A percentile compares a stretch with the other conserved stretches of the same genome.
These are phyloP conservation scores for Isichthys henryi DNA, from an alignment of 2,113 vertebrate genomes.

Conservation along the genomic window DNA sequence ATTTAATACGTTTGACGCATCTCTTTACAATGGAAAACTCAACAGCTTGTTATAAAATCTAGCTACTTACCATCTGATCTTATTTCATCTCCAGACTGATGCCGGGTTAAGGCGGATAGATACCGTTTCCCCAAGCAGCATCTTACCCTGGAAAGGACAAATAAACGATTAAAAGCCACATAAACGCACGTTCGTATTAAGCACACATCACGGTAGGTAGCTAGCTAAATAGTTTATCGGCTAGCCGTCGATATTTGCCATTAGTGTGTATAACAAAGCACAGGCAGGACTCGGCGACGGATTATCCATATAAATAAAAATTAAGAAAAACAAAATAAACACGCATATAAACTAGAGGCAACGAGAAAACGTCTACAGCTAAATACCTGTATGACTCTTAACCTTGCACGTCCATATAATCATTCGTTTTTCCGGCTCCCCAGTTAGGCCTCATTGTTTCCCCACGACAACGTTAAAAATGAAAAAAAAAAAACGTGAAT, in stretches of 20 bases:
- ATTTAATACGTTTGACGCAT: background rate
- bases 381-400: slow-evolving; percentile 13
- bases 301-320: background rate
- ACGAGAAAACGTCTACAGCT: background rate
- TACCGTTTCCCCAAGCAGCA: slow-evolving; percentile 2
- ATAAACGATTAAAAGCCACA: background rate
- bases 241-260: background rate
- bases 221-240: background rate
- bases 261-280: background rate
- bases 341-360: background rate
- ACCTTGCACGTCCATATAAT: background rate
- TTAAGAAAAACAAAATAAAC: background rate
- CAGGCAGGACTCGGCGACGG: too few relatives aligned
- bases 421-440: background rate
- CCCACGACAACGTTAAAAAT: slow-evolving; percentile 8
- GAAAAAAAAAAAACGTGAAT: background rate
- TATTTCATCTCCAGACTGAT: slow-evolving; percentile 21
- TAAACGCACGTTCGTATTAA: background rate
- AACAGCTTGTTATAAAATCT: too few relatives aligned
- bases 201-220: background rate
- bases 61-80: slow-evolving; percentile 10
- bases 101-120: slow-evolving; percentile 7
- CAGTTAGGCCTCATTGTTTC: slow-evolving; percentile 21
- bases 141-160: background rate
- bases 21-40: background rate